These are phyloP conservation scores for Penaeus japonicus DNA, from an alignment of 1,140 invertebrate species.

Conservation along the genomic window DNA sequence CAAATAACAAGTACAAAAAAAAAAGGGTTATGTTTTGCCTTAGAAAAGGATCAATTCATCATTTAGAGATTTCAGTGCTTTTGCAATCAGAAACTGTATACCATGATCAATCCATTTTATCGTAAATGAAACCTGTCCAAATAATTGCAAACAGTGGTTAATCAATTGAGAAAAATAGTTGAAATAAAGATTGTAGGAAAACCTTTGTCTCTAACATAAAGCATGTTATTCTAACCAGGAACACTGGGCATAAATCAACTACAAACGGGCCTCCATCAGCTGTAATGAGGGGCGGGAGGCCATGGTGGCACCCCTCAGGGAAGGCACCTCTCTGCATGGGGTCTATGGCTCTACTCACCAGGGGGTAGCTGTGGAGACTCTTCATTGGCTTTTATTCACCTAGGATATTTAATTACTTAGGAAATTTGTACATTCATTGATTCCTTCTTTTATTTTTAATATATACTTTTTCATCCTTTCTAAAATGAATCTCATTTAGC, in stretches of 20 bases:
- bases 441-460: not conserved
- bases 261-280: slow-evolving; percentile 18
- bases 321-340: slow-evolving; percentile 54
- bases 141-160: too few species aligned
- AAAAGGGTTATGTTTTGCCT: too few species aligned
- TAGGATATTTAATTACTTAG: not conserved
- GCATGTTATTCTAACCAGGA: not conserved
- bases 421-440: slow-evolving; percentile 25
- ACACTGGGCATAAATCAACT: slow-evolving; percentile 3
- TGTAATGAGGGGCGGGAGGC: slow-evolving; percentile 36
- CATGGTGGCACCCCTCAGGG: slow-evolving; percentile 41
- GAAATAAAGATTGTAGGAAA: too few species aligned
- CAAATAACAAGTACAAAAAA: too few species aligned
- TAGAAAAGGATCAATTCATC: too few species aligned
- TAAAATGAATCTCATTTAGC: too few species aligned
- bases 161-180: too few species aligned
- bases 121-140: too few species aligned
- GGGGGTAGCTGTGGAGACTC: not conserved
- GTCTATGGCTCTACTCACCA: slow-evolving; percentile 28
- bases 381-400: too few species aligned
- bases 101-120: too few species aligned
- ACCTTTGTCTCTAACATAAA: slow-evolving; percentile 1
- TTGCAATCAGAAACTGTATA: too few species aligned
- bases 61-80: too few species aligned
- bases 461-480: not conserved